Base-by-base conservation (phyloP, 2,888 invertebrate species). In the Cosmorhoe ocellata region DNA sequence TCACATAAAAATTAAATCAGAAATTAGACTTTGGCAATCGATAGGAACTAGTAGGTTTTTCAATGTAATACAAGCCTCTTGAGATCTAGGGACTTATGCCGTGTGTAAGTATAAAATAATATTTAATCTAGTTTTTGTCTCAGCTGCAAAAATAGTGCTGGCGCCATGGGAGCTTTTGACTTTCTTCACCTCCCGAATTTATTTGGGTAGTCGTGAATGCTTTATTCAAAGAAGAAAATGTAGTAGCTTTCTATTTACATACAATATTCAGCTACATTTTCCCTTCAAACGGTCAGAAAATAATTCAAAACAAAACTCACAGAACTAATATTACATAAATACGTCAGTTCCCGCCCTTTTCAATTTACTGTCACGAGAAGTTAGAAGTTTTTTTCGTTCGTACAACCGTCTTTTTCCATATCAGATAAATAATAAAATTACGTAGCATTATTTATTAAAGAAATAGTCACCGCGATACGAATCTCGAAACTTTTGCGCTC, bases 401-500 rank as follows among this genome's bases (percentile, higher is more conserved):
- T 22, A 34, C 45, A 27, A 38, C 59, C 44, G 51, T 55, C 51
- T 48, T 52, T 53, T 55, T 32, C 39, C 42, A 41, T 51, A 58
- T 51, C 56, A 56, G 44, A 53, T 56, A 51, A 44, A 44, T 46
- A 56, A 56, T 58, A 56, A 58, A 62, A 56, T 56, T 54, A 51
- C 44, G 46, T 50, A 34, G 45, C 28, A 11, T 50, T 54, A 54
- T 54, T 54, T 61, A 54, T 52, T 61, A 54, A 62, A 62, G 54
- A 61, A 60, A 63, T 46, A 51, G 54, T 58, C 58, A 56, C 55
- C 27, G 33, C 50, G 51, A 57, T 51, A 57, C 44, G 47, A 45
- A 58, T 59, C 62, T 66, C 56, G 56, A 58, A 63, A 71, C 65
- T 67, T 71, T 69, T 58, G 24, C 47, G 53, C 55, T 58, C 36